Conservation (phyloP, 2,113 vertebrate genomes). For the Hippocampus comes region DNA sequence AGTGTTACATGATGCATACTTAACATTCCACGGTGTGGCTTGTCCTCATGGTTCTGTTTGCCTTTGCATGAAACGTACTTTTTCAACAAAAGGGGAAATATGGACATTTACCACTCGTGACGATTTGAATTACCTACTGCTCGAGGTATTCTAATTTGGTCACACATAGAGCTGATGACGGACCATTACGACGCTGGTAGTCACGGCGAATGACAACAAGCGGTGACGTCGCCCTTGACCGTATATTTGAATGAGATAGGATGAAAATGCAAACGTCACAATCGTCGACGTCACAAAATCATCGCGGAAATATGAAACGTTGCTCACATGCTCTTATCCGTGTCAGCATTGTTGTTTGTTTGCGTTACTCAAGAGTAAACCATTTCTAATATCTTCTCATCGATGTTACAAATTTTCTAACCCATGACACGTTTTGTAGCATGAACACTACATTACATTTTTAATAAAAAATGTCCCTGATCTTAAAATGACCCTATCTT, state of each 20-base stretch:
- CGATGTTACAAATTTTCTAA: neutral
- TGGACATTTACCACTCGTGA: neutral
- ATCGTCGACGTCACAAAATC: neutral
- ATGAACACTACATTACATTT: neutral
- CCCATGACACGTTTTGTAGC: neutral
- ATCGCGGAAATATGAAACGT: neutral
- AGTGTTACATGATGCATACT: slow-evolving; percentile 64
- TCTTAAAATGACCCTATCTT: neutral
- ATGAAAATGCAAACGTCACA: neutral
- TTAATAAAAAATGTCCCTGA: neutral
- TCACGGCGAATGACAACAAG: neutral
- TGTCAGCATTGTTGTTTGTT: neutral
- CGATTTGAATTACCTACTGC: neutral
- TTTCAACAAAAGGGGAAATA: neutral
- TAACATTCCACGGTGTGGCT: slow-evolving; percentile 70
- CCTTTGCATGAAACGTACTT: slow-evolving; percentile 9
- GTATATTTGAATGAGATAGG: neutral
- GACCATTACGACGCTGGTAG: neutral
- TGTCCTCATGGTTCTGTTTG: slow-evolving; percentile 48
- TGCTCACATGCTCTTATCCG: neutral
- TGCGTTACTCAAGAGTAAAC: neutral
- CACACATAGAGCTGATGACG: neutral
- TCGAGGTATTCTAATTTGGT: neutral
- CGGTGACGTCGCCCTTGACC: neutral
- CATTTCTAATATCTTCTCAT: neutral